Base-by-base conservation (phyloP, 1,140 invertebrate genomes). In the Episyrphus balteatus region DNA sequence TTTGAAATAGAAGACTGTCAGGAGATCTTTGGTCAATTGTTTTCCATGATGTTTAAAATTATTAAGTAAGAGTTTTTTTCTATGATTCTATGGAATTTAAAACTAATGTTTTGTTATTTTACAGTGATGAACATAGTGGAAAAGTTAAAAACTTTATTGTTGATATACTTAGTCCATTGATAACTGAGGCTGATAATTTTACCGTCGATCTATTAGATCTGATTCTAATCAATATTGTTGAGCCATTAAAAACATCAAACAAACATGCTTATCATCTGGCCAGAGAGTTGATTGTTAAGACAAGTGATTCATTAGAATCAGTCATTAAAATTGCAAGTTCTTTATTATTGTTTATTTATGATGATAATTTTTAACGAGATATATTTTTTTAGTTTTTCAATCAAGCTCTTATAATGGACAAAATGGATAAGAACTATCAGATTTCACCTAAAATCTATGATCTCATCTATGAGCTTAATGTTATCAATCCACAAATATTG, bases 111-210 rank as follows among this genome's bases (percentile, higher is more conserved):
- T 18, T 49, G 42, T 52, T 50, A 53, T 59, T 54, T 51, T 74
- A 34, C 66, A 94, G 91, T 73, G 92, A 95, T 61, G 91, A 95
- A 66, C 94, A 98, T 71, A 92, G 90, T 17, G 81, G 81, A 1
- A 94, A 96, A 75, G 92, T 98, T 40, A 96, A 93, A 65, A 91
- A 84, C 45, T 96, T 96, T 61, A 96, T 98, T 84, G 69, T 98
- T 49, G 93, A 98, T 70, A 89, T 98, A 18, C 75, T 98, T 41
- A 86, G 84, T 61, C 93, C 93, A 9, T 72, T 98, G 6, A 92
- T 98, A 49, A 89, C 86, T 9, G 94, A 98, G 71, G 92, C 92
- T 17, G 94, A 98, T 62, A 84, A 88, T 53, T 86, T 98, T 9
- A 92, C 90, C 47, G 90, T 92, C 61, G 91, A 96, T 69, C 71